Evolutionary conservation across 2,888 invertebrate species (phyloP).

Genomic region (Poecilus cupreus): DNA sequence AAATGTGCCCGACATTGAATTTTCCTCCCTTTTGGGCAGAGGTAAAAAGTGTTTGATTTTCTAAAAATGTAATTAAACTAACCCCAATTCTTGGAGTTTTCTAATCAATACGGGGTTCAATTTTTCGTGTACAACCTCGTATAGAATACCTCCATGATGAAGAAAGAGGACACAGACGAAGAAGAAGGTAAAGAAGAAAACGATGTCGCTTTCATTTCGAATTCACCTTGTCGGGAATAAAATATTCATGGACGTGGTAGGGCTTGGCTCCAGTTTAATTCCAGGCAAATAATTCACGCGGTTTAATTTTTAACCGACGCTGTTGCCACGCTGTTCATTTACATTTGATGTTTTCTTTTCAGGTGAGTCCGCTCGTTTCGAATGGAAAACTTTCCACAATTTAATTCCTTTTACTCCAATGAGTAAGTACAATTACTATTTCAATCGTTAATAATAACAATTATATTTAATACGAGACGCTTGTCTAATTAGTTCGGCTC

Average conservation of each 20-base stretch:
- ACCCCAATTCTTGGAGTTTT: too few species aligned
- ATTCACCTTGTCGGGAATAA: slow-evolving; percentile 34
- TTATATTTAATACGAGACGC: neutral
- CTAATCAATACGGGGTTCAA: neutral
- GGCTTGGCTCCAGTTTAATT: slow-evolving; percentile 2
- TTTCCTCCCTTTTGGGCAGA: too few species aligned
- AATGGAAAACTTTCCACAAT: neutral
- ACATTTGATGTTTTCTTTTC: slow-evolving; percentile 36
- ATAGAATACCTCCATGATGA: slow-evolving; percentile 11
- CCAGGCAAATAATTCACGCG: slow-evolving; percentile 29
- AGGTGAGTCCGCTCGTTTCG: slow-evolving; percentile 8
- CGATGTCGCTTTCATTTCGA: slow-evolving; percentile 2
- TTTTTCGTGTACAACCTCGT: neutral
- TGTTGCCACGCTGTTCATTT: slow-evolving; percentile 14
- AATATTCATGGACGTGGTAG: slow-evolving; percentile 36
- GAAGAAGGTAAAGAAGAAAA: neutral
- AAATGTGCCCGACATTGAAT: too few species aligned
- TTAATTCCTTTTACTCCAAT: neutral
- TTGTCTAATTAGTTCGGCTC: neutral
- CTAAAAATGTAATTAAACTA: too few species aligned
- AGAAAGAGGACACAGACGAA: neutral
- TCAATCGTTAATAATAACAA: neutral
- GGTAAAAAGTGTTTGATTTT: too few species aligned
- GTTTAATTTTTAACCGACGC: slow-evolving; percentile 42
- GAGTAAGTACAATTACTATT: slow-evolving; percentile 5